Base-by-base conservation (phyloP, 2,888 invertebrate species). In the Drosophila hamatofila region DNA sequence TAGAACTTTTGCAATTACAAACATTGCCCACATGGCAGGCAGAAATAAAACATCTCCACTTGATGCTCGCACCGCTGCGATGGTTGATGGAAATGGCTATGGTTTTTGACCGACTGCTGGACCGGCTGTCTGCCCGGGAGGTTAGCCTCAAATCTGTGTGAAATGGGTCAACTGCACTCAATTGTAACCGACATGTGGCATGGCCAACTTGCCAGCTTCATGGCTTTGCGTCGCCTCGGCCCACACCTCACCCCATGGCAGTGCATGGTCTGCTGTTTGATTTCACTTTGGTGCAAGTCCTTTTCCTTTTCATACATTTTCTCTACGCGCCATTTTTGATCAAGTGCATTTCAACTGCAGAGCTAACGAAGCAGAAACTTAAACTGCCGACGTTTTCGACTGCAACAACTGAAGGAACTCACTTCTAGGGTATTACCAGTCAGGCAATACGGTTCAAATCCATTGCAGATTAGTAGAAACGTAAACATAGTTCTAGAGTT, bases 151-250 rank as follows among this genome's bases (percentile, higher is more conserved):
- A 79, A 75, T 83, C 76, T 74, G 73, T 72, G 67, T 71, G 58
- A 88, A 86, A 72, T 77, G 79, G 89, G 84, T 83, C 82, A 82
- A 75, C 72, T 81, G 87, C 81, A 83, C 78, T 88, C 76, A 83
- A 80, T 82, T 75, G 78, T 60, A 75, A 78, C 69, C 75, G 81
- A 83, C 84, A 84, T 80, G 82, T 77, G 79, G 76, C 74, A 66
- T 46, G 60, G 67, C 64, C 60, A 65, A 62, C 61, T 62, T 69
- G 73, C 73, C 61, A 76, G 60, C 74, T 78, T 69, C 69, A 55
- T 55, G 39, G 46, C 78, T 49, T 37, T 16, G 35, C 35, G 16
- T 2, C 21, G 51, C 30, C 64, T 27, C 30, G 14, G 21, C 56
- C 54, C 49, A 4, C 57, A 5, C 16, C 52, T 48, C 41, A 5